Base-by-base conservation (phyloP, 2,113 vertebrate species). In the Oreochromis niloticus region DNA sequence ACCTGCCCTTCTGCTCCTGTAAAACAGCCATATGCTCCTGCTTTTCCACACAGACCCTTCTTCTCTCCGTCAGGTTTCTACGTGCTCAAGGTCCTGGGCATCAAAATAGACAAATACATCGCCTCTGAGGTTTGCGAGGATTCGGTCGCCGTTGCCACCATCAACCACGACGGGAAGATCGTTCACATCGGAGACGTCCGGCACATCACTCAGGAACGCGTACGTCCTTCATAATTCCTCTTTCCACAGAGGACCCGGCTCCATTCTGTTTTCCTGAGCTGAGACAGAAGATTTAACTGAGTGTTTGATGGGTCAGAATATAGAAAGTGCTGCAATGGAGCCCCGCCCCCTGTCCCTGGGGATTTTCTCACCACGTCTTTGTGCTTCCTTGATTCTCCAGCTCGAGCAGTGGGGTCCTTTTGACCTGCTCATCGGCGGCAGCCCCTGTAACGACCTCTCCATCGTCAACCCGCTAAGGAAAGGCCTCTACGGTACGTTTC, bases 401-500 rank as follows among this genome's bases (percentile, higher is more conserved):
- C 94, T 99, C 7, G 85, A 97, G 7, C 89, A 97, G 68, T 99
- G 98, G 98, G 98, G 98, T 1, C 98, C 98, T 0, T 98, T 99
- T 86, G 98, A 99, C 89, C 68, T 99, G 95, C 97, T 99, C 94
- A 99, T 99, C 0, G 98, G 98, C 3, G 98, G 98, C 17, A 99
- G 97, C 88, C 98, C 98, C 9, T 99, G 97, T 39, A 98, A 98
- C 0, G 98, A 99, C 14, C 96, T 99, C 11, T 97, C 98, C 46
- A 97, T 97, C 16, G 97, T 98, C 85, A 99, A 97, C 46, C 97
- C 98, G 0, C 57, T 97, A 24, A 96, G 98, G 87, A 99, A 99
- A 95, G 98, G 97, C 6, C 93, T 99, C 5, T 99, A 97, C n/a
- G 98, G 98, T 99, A 93, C 1, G 95, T 56, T 5, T 8, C 22